phyloP scores from a whole-genome alignment of 2,888 invertebrate genomes.

The Pantelozetes paolii region DNA sequence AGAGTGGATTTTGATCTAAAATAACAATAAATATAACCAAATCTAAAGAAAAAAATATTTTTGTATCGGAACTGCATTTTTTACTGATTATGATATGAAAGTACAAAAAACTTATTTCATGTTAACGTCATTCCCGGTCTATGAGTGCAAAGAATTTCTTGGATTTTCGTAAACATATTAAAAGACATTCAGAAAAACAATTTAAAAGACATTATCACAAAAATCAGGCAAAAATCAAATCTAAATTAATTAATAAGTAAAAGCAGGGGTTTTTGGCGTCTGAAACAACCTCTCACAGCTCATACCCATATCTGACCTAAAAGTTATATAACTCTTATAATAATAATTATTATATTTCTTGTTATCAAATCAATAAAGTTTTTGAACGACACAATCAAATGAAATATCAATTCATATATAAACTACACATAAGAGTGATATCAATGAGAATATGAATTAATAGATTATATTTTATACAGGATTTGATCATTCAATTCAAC shows the following conservation, averaged over 20 bases:
- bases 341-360: neutral
- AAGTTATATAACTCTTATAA: neutral
- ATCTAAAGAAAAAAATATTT: neutral
- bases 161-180: too few relatives aligned
- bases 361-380: neutral
- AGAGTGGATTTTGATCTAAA: constrained; percentile 11
- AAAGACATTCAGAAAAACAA: too few relatives aligned
- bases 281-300: too few relatives aligned
- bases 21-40: neutral
- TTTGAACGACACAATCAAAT: neutral
- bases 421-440: neutral
- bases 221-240: too few relatives aligned
- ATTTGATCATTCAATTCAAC: neutral
- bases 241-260: too few relatives aligned
- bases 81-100: too few relatives aligned
- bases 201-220: too few relatives aligned
- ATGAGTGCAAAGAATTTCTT: too few relatives aligned
- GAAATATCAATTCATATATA: neutral
- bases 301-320: neutral
- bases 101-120: too few relatives aligned
- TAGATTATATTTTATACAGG: neutral
- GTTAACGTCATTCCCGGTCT: too few relatives aligned
- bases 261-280: too few relatives aligned
- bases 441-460: neutral
- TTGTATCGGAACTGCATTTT: too few relatives aligned